Base-by-base conservation (phyloP, 1,140 invertebrate genomes). In the Asobara japonica region DNA sequence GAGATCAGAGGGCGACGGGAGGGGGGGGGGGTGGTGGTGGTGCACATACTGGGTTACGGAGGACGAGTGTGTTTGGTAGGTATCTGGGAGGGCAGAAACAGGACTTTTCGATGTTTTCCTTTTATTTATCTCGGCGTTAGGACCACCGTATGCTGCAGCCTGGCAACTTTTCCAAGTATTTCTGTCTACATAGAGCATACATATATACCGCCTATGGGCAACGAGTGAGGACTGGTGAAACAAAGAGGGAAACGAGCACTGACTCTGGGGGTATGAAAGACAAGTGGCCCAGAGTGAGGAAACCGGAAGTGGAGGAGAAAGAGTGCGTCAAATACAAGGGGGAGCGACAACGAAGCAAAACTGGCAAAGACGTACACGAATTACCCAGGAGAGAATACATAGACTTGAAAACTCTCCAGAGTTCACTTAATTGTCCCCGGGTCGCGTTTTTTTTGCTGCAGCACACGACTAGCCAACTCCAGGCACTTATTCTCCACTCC, bases 341-440 rank as follows among this genome's bases (percentile, higher is more conserved):
- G 69, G 31, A 51, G 68, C 48, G 45, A 74, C 56, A 51, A 67
- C 56, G 48, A 61, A 60, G 68, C n/a, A 61, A 36, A 70, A 70
- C 48, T 71, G 11, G 30, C 27, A 30, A 65, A 68, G 65, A 61
- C 3, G 66, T 48, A 18, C n/a, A n/a, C 22, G 60, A 51, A 64
- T 61, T 20, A 48, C 65, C 29, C n/a, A 45, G 65, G 16, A 69
- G 38, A 62, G 60, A 64, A 71, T 67, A 74, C 68, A 64, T 68
- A 31, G 56, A 75, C 71, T 75, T 69, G 66, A 67, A 72, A 72
- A 75, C 67, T 72, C 74, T 72, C 67, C 30, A 64, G 56, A 75
- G 74, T 75, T 72, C 66, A 64, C 67, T 73, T 75, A 75, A 75
- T 75, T 75, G 74, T 67, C 60, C 65, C 22, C 18, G 31, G 48